Evolutionary conservation across 2,888 invertebrate species (phyloP), one percentile per base, ranked within the genome.

Genomic region (Eupelmus urozonus): DNA sequence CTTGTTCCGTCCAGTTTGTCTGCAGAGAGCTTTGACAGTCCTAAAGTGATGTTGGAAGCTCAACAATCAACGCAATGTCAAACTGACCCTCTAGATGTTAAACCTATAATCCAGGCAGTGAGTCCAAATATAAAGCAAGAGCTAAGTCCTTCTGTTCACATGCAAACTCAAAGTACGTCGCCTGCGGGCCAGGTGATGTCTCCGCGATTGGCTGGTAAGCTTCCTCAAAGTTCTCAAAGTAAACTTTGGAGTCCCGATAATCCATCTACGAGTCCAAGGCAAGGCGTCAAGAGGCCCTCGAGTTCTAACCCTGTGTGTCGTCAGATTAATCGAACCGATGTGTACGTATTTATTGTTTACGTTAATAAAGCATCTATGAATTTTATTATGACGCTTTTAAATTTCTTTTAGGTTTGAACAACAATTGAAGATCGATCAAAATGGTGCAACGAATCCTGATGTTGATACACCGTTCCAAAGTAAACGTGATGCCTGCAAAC

Each of bases 371-470:
- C 18, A 53, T n/a, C 13, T 16, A n/a, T 5, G 7, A 3, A 53
- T 20, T 20, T 20, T 53, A 20, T 20, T 53, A 7, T 53, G 20
- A 53, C 20, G 11, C 4, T 49, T 16, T 20, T 53, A 1, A 4
- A n/a, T 65, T 67, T 78, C 59, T 80, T 73, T 80, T 85, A 95
- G 95, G 84, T 93, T 96, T 85, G 94, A 95, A 83, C 93, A 94
- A 76, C 95, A 95, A 88, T 87, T 95, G 85, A 92, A 93, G 85
- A 93, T 93, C 66, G 96, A 96, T 90, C 95, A 95, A 88, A 93
- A 93, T 84, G 94, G 93, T 78, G 95, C 94, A 66, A 88, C 93
- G 29, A 93, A 93, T 87, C 95, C 96, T 0, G 95, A 96, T 87
- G 93, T 93, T 65, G 92, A 93, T 80, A 93, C 93, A 71, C 94